Percentiles rank a stretch among this genome's conserved stretches.
These are phyloP conservation scores for Columbina picui DNA, from an alignment of 2,113 vertebrate species.

Conservation along the genomic window DNA sequence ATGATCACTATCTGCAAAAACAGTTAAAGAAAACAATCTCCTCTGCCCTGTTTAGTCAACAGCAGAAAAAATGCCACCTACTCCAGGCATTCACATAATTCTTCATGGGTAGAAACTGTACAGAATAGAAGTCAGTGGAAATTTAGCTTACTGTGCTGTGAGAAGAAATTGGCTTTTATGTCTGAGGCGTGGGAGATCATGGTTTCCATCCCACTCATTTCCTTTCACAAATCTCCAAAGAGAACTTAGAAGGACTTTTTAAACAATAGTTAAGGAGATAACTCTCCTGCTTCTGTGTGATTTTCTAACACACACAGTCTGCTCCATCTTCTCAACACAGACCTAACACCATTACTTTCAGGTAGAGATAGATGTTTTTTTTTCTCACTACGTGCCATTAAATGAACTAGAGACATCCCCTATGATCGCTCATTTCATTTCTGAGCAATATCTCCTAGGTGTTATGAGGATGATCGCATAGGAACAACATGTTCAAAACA, in stretches of 20 bases:
- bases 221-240: not conserved
- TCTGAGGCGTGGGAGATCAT: not conserved
- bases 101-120: not conserved
- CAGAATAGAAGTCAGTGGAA: not conserved
- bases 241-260: not conserved
- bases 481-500: not conserved
- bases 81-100: not conserved
- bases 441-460: not conserved
- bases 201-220: not conserved
- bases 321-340: not conserved
- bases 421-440: not conserved
- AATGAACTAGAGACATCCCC: not conserved
- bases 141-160: not conserved
- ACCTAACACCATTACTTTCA: not conserved
- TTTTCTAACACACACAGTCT: not conserved
- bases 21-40: not conserved
- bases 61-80: not conserved
- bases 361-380: not conserved
- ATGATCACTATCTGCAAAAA: not conserved
- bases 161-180: not conserved
- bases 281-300: not conserved
- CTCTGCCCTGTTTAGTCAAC: not conserved
- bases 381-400: not conserved
- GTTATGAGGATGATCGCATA: not conserved
- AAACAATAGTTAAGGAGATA: not conserved